Conservation (phyloP, 2,888 invertebrate genomes). For the Melitaea athalia region DNA sequence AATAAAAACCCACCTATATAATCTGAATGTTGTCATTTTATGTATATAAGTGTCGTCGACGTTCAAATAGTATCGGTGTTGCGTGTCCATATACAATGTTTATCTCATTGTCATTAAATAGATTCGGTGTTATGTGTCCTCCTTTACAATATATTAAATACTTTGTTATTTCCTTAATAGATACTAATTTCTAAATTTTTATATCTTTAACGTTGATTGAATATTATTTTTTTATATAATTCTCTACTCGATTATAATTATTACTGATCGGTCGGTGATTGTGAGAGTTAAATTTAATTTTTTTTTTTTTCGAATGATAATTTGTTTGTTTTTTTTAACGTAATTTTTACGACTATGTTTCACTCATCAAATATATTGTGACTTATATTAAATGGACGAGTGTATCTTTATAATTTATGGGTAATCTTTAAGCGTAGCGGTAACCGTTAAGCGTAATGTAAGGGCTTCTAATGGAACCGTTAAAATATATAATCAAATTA, state of each 20-base stretch:
- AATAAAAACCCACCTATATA: background rate
- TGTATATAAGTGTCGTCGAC: slow-evolving; percentile 13
- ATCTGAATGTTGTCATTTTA: slow-evolving; percentile 10
- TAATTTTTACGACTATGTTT: background rate
- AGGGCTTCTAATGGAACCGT: too few relatives aligned
- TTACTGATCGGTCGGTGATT: background rate
- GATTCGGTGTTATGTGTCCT: background rate
- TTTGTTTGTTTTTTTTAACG: background rate
- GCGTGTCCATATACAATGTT: slow-evolving; percentile 1
- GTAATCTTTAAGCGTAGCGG: slow-evolving; percentile 16
- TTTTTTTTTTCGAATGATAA: background rate
- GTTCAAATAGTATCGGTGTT: slow-evolving; percentile 8
- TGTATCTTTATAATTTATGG: slow-evolving; percentile 1
- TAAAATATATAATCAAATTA: slow-evolving; percentile 1
- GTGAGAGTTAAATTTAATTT: background rate
- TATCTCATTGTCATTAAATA: background rate
- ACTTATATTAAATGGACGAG: background rate
- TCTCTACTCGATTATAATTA: too few relatives aligned
- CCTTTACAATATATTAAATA: background rate
- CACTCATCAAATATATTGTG: background rate
- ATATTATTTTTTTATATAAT: too few relatives aligned
- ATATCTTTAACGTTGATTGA: too few relatives aligned
- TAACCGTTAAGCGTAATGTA: slow-evolving; percentile 11
- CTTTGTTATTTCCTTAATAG: background rate
- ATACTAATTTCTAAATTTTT: background rate